Evolutionary conservation across 2,797 vertebrate species (phyloP).

Genomic region (Gorsachius magnificus): DNA sequence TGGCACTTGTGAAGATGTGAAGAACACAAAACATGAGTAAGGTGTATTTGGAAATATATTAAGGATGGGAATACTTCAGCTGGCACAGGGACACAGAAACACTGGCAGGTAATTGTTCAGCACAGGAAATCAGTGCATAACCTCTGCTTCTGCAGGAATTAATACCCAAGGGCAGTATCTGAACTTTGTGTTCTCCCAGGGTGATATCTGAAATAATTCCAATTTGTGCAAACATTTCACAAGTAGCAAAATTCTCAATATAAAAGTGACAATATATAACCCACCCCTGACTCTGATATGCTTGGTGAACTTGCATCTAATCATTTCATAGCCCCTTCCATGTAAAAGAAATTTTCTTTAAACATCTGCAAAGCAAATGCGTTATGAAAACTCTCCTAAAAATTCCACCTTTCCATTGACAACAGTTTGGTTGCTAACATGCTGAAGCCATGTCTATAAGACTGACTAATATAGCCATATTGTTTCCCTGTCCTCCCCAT

Average conservation of each 20-base stretch:
- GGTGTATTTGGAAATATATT: background rate
- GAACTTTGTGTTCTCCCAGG: background rate
- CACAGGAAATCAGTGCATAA: background rate
- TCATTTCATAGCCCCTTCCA: background rate
- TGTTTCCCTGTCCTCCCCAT: conserved; percentile 51
- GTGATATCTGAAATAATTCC: background rate
- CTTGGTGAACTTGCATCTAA: background rate
- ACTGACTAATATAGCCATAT: conserved; percentile 54
- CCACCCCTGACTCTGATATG: background rate
- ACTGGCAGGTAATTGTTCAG: background rate
- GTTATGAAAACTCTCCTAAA: background rate
- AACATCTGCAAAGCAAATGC: background rate
- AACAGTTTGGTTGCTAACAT: background rate
- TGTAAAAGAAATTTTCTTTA: background rate
- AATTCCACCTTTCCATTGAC: background rate
- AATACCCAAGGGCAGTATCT: background rate
- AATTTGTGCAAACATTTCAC: background rate
- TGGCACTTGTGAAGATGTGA: background rate
- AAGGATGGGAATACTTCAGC: background rate
- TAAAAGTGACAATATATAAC: background rate
- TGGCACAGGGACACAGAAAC: background rate
- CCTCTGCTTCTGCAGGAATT: background rate
- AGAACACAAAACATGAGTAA: background rate
- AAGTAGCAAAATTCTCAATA: background rate
- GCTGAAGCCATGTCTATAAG: conserved; percentile 14